These are phyloP conservation scores for Odocoileus hemionus DNA, from an alignment of 2,113 vertebrate species.

Conservation along the genomic window DNA sequence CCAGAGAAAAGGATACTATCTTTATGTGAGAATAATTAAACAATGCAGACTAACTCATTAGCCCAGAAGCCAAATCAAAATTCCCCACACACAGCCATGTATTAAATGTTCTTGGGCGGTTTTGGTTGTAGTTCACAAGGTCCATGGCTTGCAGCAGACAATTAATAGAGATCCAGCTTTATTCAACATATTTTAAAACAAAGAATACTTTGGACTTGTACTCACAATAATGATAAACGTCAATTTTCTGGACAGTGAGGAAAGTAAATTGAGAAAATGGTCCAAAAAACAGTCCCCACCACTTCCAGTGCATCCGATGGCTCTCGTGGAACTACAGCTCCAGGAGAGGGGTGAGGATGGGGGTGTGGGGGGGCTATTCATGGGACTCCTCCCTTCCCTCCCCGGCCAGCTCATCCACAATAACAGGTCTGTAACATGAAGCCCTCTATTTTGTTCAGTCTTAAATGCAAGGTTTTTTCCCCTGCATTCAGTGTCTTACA, in stretches of 20 bases:
- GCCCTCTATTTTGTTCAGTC: neutral
- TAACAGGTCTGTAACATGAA: neutral
- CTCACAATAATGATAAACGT: neutral
- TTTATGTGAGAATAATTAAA: neutral
- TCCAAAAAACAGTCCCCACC: neutral
- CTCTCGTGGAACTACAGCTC: neutral
- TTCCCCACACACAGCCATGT: neutral
- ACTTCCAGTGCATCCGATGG: neutral
- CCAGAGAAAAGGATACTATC: neutral
- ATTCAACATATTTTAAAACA: neutral
- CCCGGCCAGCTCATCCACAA: neutral
- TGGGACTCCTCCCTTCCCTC: neutral
- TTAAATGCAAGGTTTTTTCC: neutral
- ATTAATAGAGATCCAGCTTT: neutral
- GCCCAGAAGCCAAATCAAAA: neutral
- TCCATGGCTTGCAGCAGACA: neutral
- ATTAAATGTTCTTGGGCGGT: neutral
- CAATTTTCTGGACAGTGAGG: neutral
- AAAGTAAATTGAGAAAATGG: neutral
- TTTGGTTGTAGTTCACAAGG: neutral
- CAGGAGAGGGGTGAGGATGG: neutral
- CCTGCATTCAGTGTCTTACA: neutral
- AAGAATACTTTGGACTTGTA: neutral
- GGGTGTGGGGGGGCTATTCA: accelerated
- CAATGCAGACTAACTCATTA: neutral